A percentile compares a stretch with the other conserved stretches of the same genome.
These are phyloP conservation scores for Trematomus bernacchii DNA, from an alignment of 2,797 vertebrate genomes.

Conservation along the genomic window DNA sequence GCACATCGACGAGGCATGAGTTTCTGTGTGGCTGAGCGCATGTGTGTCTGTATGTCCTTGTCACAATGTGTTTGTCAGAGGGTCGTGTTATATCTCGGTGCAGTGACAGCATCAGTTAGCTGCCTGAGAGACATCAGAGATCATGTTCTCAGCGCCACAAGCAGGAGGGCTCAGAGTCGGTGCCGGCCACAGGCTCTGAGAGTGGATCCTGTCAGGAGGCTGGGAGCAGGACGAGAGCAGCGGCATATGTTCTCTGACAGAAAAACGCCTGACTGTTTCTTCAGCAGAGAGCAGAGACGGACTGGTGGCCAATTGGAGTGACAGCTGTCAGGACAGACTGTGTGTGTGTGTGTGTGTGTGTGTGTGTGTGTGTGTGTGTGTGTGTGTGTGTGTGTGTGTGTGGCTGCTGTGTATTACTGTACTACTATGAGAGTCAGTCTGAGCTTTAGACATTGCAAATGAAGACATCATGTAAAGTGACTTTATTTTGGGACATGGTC, in stretches of 20 bases:
- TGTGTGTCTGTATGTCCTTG: conserved; percentile 66
- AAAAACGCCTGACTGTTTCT: conserved; percentile 71
- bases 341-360: conserved; percentile 21
- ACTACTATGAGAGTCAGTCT: conserved; percentile 27
- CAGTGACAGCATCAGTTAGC: conserved; percentile 83
- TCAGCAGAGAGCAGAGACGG: conserved; percentile 65
- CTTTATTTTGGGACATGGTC: conserved; percentile 4
- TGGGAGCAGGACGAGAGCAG: conserved; percentile 48
- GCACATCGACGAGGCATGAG: conserved; percentile 17
- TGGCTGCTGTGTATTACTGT: conserved; percentile 17
- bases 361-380: conserved; percentile 19
- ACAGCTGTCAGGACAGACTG: conserved; percentile 77
- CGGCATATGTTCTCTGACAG: conserved; percentile 85
- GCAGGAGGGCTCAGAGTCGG: conserved; percentile 70
- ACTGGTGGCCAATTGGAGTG: conserved; percentile 83
- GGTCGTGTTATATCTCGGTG: conserved; percentile 65
- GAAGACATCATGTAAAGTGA: conserved; percentile 11
- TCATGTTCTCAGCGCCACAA: conserved; percentile 80
- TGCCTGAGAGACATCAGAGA: conserved; percentile 78
- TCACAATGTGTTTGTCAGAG: conserved; percentile 78
- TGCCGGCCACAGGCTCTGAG: conserved; percentile 74
- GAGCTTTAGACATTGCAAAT: not conserved
- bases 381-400: conserved; percentile 27
- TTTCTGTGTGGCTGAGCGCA: conserved; percentile 13
- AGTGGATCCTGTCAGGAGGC: conserved; percentile 82